Percentiles rank a stretch among this genome's conserved stretches.
These are phyloP conservation scores for Tenthredo notha DNA, from an alignment of 2,888 invertebrate genomes.

Conservation along the genomic window DNA sequence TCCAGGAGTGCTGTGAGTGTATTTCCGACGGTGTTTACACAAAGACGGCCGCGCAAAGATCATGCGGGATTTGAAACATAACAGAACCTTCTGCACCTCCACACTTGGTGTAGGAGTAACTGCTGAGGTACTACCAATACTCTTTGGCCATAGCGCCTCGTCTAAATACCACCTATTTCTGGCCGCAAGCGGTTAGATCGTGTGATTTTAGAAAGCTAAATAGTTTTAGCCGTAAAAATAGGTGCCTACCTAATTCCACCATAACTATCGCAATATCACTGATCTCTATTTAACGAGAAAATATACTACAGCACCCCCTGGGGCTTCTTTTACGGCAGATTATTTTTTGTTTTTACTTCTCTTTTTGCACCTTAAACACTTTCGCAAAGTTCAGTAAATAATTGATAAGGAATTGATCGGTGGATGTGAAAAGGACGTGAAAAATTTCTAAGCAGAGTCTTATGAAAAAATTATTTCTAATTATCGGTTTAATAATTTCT, in stretches of 20 bases:
- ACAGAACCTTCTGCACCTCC: conserved; percentile 61
- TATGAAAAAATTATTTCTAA: too few species aligned
- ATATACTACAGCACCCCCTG: background rate
- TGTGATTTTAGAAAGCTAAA: conserved; percentile 47
- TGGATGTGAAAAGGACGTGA: background rate
- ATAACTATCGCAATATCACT: conserved; percentile 18
- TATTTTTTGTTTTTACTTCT: background rate
- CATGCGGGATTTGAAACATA: conserved; percentile 68
- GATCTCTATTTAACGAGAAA: conserved; percentile 12
- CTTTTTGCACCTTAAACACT: background rate
- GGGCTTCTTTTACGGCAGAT: background rate
- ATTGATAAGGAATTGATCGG: background rate
- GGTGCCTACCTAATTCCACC: background rate
- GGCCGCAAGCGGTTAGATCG: conserved; percentile 1
- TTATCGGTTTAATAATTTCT: too few species aligned
- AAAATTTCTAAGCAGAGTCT: background rate
- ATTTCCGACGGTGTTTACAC: conserved; percentile 71
- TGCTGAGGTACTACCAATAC: conserved; percentile 32
- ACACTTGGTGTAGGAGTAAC: conserved; percentile 36
- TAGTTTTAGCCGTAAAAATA: conserved; percentile 28
- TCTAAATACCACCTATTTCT: conserved; percentile 48
- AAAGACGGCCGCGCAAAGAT: conserved; percentile 63
- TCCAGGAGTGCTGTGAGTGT: conserved; percentile 67
- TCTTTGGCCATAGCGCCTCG: conserved; percentile 35
- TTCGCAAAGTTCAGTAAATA: background rate